phyloP scores from a whole-genome alignment of 30 jellyfish, hydroid and myxozoan genomes.

The Aurelia aurita complex sp. Pacific region DNA sequence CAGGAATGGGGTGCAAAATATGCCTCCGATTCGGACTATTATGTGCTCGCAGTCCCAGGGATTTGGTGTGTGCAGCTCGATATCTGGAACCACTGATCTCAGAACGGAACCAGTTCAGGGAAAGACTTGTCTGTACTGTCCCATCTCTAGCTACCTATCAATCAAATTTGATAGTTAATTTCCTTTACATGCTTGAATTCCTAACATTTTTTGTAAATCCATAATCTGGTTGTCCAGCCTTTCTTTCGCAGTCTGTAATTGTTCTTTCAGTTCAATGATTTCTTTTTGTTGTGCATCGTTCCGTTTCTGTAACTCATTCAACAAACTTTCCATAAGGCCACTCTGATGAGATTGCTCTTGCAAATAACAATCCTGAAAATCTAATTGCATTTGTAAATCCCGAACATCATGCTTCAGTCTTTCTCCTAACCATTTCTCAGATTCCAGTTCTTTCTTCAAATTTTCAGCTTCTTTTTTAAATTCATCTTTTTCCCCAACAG shows the following conservation, averaged over 20 bases:
- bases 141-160: no score
- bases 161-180: no score
- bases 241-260: constrained; percentile 45
- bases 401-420: constrained; percentile 51
- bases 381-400: constrained; percentile 57
- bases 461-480: neutral
- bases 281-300: constrained; percentile 54
- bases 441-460: constrained; percentile 20
- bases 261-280: constrained; percentile 61
- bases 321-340: constrained; percentile 23
- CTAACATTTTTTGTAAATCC: constrained; percentile 57
- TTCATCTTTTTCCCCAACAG: constrained; percentile 1
- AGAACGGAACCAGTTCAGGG: no score
- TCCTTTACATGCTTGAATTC: neutral
- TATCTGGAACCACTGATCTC: no score
- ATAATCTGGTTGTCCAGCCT: constrained; percentile 48
- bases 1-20: no score
- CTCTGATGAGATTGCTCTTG: constrained; percentile 68
- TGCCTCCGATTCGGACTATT: no score
- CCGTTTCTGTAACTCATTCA: constrained; percentile 50
- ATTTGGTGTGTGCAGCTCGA: no score
- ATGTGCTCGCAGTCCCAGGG: no score
- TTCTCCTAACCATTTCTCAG: constrained; percentile 65
- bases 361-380: constrained; percentile 64
- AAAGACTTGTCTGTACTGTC: no score